phyloP scores from a whole-genome alignment of 2,797 vertebrate species.

The Pseudopleuronectes americanus region DNA sequence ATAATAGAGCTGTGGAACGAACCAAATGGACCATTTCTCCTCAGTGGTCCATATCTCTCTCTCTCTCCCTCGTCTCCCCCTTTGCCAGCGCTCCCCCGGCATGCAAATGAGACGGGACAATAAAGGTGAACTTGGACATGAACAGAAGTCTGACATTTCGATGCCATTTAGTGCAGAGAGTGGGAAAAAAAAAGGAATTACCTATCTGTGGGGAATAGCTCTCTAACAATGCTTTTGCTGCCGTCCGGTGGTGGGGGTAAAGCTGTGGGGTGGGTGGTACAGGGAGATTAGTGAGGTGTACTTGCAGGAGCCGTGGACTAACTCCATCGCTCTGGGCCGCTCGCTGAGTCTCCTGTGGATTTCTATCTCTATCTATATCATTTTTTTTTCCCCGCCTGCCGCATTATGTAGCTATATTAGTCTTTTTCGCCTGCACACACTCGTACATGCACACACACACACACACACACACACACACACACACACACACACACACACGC shows the following conservation, averaged over 20 bases:
- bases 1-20: constrained; percentile 62
- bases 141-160: constrained; percentile 85
- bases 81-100: constrained; percentile 61
- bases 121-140: constrained; percentile 78
- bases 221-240: constrained; percentile 56
- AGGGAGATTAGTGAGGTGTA: constrained; percentile 56
- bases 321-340: constrained; percentile 43
- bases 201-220: constrained; percentile 68
- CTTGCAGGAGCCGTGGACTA: constrained; percentile 58
- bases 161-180: constrained; percentile 79
- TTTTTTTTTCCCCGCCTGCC: constrained; percentile 40
- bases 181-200: constrained; percentile 54
- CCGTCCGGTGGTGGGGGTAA: constrained; percentile 43
- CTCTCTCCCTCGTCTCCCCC: constrained; percentile 22
- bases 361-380: constrained; percentile 50
- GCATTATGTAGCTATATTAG: constrained; percentile 56
- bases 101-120: constrained; percentile 81
- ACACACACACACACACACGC: not conserved
- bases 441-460: constrained; percentile 2
- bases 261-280: constrained; percentile 18
- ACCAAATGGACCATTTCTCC: constrained; percentile 69
- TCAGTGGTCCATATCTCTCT: constrained; percentile 57
- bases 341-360: constrained; percentile 45
- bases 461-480: too few relatives aligned
- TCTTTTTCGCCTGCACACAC: constrained; percentile 40